Conservation (phyloP, 2,797 vertebrate species). For the Odontamblyopus rebecca region DNA sequence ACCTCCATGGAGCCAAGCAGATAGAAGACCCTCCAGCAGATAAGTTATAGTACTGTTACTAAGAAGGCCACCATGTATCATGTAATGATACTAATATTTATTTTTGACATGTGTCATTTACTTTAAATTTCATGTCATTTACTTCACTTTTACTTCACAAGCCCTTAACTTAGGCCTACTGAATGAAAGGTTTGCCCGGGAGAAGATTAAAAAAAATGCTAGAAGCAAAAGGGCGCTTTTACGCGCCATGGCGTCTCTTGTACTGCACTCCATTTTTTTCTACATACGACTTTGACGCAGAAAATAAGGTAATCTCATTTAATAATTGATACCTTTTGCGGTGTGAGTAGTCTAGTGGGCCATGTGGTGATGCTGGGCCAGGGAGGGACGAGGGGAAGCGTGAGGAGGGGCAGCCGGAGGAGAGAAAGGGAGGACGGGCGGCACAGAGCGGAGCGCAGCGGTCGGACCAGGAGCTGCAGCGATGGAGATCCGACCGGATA, state of each 20-base stretch:
- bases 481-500: slow-evolving; percentile 85
- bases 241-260: background rate
- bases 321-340: background rate
- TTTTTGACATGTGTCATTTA: no score
- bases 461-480: slow-evolving; percentile 75
- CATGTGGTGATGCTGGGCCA: background rate
- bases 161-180: background rate
- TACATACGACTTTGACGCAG: background rate
- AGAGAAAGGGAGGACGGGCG: slow-evolving; percentile 41
- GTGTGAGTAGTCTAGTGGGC: background rate
- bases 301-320: background rate
- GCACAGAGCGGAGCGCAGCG: slow-evolving; percentile 71
- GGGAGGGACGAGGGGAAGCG: slow-evolving; percentile 14
- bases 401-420: slow-evolving; percentile 25
- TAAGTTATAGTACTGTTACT: no score
- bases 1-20: no score
- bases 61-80: no score
- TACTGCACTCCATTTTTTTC: background rate
- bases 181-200: background rate
- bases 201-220: background rate
- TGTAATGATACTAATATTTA: no score
- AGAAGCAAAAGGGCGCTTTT: background rate
- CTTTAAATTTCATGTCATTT: no score
- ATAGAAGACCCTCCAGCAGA: no score
- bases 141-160: background rate